phyloP scores from a whole-genome alignment of 1,140 invertebrate genomes.

The Drosophila melanogaster region Release_6_plus_ISO1_MT NT_033777.3:5385501-5386000 shows the following conservation, averaged over 20 bases:
- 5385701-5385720: slow-evolving; percentile 93
- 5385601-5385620: slow-evolving; percentile 18
- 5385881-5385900: slow-evolving; percentile 54
- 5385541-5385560: slow-evolving; percentile 41
- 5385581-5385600: slow-evolving; percentile 54
- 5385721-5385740: slow-evolving; percentile 89
- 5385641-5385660: background rate
- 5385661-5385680: slow-evolving; percentile 92
- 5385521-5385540: slow-evolving; percentile 58
- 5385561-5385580: slow-evolving; percentile 35
- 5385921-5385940: slow-evolving; percentile 63
- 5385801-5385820: slow-evolving; percentile 84
- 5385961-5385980: slow-evolving; percentile 57
- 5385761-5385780: slow-evolving; percentile 55
- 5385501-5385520: slow-evolving; percentile 32
- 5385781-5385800: slow-evolving; percentile 86
- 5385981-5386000: slow-evolving; percentile 58
- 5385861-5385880: slow-evolving; percentile 42
- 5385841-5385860: slow-evolving; percentile 38
- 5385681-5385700: slow-evolving; percentile 92
- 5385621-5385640: background rate
- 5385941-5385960: slow-evolving; percentile 46
- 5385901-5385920: slow-evolving; percentile 10
- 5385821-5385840: slow-evolving; percentile 52
- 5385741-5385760: slow-evolving; percentile 67